Conservation (phyloP, 2,888 invertebrate species). For the Microplitis manilae region DNA sequence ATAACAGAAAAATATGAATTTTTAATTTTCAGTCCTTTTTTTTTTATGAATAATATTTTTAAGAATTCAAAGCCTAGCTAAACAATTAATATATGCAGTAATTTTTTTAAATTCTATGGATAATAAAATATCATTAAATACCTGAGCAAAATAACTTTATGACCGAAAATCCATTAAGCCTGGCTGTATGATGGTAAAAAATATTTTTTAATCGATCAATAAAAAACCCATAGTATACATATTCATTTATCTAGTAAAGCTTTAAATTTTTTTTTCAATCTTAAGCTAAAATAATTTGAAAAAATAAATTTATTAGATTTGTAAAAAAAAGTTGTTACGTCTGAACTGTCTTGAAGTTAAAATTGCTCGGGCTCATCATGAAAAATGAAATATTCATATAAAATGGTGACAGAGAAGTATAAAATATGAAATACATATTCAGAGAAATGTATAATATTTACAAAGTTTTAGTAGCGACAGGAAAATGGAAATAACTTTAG, state of each 20-base stretch:
- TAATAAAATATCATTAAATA: too few relatives aligned
- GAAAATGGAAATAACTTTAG: constrained; percentile 35
- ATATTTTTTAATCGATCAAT: background rate
- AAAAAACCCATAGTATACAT: background rate
- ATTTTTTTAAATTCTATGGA: too few relatives aligned
- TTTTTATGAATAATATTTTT: too few relatives aligned
- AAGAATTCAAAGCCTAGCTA: too few relatives aligned
- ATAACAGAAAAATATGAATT: too few relatives aligned
- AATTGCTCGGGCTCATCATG: constrained; percentile 33
- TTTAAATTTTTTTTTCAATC: constrained; percentile 19
- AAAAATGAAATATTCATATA: constrained; percentile 42
- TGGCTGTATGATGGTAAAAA: too few relatives aligned
- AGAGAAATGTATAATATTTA: constrained; percentile 31
- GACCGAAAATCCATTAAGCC: too few relatives aligned
- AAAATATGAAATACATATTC: constrained; percentile 36
- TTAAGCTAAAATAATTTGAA: background rate
- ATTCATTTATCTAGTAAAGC: background rate
- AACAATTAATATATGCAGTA: too few relatives aligned
- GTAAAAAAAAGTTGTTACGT: constrained; percentile 7
- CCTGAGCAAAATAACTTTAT: too few relatives aligned
- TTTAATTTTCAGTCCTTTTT: too few relatives aligned
- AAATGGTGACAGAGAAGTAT: constrained; percentile 29
- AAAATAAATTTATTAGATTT: constrained; percentile 39
- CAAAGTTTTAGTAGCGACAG: constrained; percentile 36
- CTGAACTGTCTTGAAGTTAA: constrained; percentile 26